phyloP scores from a whole-genome alignment of 1,140 invertebrate species.

The Choristoneura fumiferana region DNA sequence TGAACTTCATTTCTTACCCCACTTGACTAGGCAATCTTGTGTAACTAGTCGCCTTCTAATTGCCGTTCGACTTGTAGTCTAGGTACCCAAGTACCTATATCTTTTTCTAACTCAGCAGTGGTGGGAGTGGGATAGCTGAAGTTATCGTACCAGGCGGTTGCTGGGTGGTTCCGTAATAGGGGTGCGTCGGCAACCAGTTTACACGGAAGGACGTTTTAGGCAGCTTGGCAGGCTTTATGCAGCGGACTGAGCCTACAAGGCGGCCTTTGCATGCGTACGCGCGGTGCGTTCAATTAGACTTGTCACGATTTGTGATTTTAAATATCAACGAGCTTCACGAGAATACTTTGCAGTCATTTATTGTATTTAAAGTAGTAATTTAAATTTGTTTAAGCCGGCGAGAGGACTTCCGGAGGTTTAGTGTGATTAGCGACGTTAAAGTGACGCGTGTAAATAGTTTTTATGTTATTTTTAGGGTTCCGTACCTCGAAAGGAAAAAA shows the following conservation, averaged over 20 bases:
- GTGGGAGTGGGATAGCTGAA: slow-evolving; percentile 1
- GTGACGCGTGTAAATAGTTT: too few relatives aligned
- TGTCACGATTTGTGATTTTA: slow-evolving; percentile 32
- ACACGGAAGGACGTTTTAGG: slow-evolving; percentile 59
- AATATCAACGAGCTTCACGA: not conserved
- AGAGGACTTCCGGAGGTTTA: too few relatives aligned
- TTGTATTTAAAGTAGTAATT: too few relatives aligned
- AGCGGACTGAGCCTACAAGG: slow-evolving; percentile 42
- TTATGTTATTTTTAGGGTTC: too few relatives aligned
- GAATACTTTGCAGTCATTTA: not conserved
- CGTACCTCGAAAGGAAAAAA: too few relatives aligned
- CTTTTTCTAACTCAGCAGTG: slow-evolving; percentile 14
- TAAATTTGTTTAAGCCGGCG: too few relatives aligned
- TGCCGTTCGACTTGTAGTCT: slow-evolving; percentile 18
- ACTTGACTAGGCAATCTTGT: slow-evolving; percentile 21
- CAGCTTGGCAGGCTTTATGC: slow-evolving; percentile 37
- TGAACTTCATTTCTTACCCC: slow-evolving; percentile 1
- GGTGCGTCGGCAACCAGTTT: slow-evolving; percentile 40
- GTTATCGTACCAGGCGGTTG: not conserved
- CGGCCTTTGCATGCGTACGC: slow-evolving; percentile 37
- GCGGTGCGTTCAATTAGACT: slow-evolving; percentile 37
- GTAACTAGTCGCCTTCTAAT: slow-evolving; percentile 33
- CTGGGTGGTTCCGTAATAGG: slow-evolving; percentile 12
- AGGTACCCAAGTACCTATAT: slow-evolving; percentile 13
- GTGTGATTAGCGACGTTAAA: too few relatives aligned